Percentiles rank a stretch among this genome's conserved stretches.
These are phyloP conservation scores for Luperina testacea DNA, from an alignment of 2,888 invertebrate species.

Conservation along the genomic window DNA sequence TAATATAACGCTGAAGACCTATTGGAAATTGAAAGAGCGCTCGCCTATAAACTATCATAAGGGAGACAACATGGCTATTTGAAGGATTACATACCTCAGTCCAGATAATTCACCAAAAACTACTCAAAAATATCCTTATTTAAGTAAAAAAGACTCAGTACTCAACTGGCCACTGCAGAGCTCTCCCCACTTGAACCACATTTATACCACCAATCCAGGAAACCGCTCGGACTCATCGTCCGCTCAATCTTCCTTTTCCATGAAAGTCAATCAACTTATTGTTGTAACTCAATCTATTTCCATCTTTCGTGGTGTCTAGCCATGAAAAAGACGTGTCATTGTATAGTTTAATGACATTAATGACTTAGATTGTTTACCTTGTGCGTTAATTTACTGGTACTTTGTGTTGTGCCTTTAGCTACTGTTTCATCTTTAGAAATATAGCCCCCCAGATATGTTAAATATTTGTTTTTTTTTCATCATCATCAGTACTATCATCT, in stretches of 20 bases:
- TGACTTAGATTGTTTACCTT: constrained; percentile 2
- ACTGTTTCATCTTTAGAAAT: neutral
- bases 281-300: constrained; percentile 79
- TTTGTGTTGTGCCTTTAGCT: neutral
- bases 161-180: constrained; percentile 52
- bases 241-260: constrained; percentile 78
- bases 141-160: constrained; percentile 19
- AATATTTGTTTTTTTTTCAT: neutral
- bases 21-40: neutral
- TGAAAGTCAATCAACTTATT: constrained; percentile 81
- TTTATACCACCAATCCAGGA: constrained; percentile 77
- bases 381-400: neutral
- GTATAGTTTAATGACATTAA: constrained; percentile 24
- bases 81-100: constrained; percentile 24
- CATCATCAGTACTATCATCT: neutral
- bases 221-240: constrained; percentile 73
- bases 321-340: constrained; percentile 14
- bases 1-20: neutral
- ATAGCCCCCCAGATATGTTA: neutral
- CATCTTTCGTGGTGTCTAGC: constrained; percentile 79
- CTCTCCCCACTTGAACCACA: constrained; percentile 60
- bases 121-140: neutral
- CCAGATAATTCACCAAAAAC: neutral
- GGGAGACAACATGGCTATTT: neutral
- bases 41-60: neutral